Evolutionary conservation across 2,888 invertebrate genomes (phyloP), one percentile per base, ranked within the genome.

Genomic region (Alcis repandata): DNA sequence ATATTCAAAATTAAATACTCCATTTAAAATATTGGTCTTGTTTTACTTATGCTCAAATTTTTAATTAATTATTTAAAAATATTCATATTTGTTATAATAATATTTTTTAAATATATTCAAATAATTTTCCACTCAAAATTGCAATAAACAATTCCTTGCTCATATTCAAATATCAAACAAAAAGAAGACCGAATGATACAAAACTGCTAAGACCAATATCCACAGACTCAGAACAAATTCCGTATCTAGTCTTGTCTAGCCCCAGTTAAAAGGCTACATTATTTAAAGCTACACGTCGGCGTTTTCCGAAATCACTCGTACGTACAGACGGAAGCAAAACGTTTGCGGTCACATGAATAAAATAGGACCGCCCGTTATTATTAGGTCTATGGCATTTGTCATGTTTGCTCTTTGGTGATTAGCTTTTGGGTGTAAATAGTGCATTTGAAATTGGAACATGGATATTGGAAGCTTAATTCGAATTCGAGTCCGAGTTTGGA

Each of bases 201-300:
- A n/a, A n/a, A n/a, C n/a, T n/a, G n/a, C n/a, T 41, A 41, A 8
- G 22, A n/a, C 20, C n/a, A 13, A 27, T 46, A 19, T 27, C 8
- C 4, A 20, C 8, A 9, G 15, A 49, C n/a, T 3, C 15, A 33
- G 15, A 2, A 19, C 19, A 51, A 51, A 20, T 38, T 36, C 0
- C 36, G 2, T 36, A 7, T 33, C 19, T 36, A 36, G 20, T n/a
- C 19, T 38, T 19, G 20, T 51, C 36, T 38, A 51, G 36, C 7
- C 19, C 15, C 4, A 20, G 36, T 19, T 38, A 38, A 45, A 58
- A 45, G 51, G 17, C 41, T 49, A 41, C 79, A 85, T 88, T 87
- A 86, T 87, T 88, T 85, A 83, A 81, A 84, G 86, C 88, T 83
- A 82, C 75, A 53, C 69, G 63, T 62, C 56, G 52, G 74, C 69